phyloP scores from a whole-genome alignment of 2,113 vertebrate species.

The Sciurus niger region DNA sequence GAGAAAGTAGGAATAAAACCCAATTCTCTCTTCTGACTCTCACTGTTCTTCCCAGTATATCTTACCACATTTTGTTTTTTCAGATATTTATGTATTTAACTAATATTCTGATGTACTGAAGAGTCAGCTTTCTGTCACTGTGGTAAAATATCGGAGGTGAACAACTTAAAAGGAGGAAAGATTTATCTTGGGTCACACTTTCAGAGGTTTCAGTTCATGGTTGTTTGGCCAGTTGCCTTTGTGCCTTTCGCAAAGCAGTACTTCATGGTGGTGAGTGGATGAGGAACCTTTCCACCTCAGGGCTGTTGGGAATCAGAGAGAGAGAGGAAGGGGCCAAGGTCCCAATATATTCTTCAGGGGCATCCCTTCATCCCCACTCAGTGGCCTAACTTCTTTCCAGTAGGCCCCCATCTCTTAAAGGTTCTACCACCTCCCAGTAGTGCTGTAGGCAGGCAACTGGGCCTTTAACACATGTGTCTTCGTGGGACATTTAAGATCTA shows the following conservation, averaged over 20 bases:
- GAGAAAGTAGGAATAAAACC: background rate
- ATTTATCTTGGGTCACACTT: background rate
- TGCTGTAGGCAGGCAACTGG: background rate
- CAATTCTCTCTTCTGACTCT: background rate
- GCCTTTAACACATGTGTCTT: background rate
- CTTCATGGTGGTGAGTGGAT: background rate
- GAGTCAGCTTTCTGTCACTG: background rate
- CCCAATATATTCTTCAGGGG: background rate
- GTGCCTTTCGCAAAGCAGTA: background rate
- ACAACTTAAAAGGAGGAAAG: background rate
- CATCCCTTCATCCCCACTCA: too few species aligned
- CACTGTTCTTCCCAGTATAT: background rate
- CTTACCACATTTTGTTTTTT: conserved; percentile 55
- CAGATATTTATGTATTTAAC: conserved; percentile 25
- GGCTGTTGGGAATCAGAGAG: background rate
- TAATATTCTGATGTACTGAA: background rate
- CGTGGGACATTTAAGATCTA: background rate
- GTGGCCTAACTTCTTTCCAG: background rate
- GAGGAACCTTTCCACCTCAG: background rate
- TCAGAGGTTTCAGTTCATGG: background rate
- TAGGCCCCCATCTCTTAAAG: too few species aligned
- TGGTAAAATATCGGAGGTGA: background rate
- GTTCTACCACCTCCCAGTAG: background rate
- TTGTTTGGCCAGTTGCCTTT: background rate
- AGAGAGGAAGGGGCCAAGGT: too few species aligned